These are phyloP conservation scores for Ptychoptera albimana DNA, from an alignment of 2,888 invertebrate genomes.

Conservation along the genomic window DNA sequence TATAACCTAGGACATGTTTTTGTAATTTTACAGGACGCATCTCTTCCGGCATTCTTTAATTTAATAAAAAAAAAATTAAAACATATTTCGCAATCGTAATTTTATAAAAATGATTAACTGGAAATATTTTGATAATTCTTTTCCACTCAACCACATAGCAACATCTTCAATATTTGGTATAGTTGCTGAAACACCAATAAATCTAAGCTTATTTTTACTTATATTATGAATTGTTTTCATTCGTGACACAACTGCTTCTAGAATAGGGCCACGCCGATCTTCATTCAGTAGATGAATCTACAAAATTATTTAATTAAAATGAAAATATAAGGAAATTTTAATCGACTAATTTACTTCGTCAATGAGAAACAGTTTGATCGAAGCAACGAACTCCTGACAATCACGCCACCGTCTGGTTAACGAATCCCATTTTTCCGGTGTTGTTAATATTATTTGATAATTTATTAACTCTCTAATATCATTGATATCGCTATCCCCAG, in stretches of 20 bases:
- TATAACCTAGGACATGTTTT: conserved; percentile 55
- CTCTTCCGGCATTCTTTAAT: conserved; percentile 48
- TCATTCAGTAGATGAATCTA: conserved; percentile 56
- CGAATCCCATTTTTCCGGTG: conserved; percentile 77
- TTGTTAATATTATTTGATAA: conserved; percentile 54
- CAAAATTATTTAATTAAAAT: conserved; percentile 3
- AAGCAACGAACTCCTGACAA: conserved; percentile 41
- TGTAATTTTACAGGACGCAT: conserved; percentile 57
- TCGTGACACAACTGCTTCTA: conserved; percentile 64
- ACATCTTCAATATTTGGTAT: conserved; percentile 63
- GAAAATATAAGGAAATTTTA: conserved; percentile 3
- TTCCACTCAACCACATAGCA: conserved; percentile 50
- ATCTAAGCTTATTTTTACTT: conserved; percentile 27
- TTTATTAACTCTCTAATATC: conserved; percentile 37
- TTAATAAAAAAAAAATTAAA: background rate
- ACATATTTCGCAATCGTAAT: background rate
- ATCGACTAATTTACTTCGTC: conserved; percentile 48
- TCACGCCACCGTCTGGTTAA: conserved; percentile 60
- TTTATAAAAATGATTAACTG: conserved; percentile 1
- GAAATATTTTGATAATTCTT: conserved; percentile 26
- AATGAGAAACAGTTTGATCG: conserved; percentile 49
- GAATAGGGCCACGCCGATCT: conserved; percentile 49
- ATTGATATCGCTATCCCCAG: conserved; percentile 56
- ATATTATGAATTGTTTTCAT: conserved; percentile 46
- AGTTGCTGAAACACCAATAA: conserved; percentile 65